Evolutionary conservation across 2,113 vertebrate species (phyloP).

Genomic region (Malurus alboscapulatus): DNA sequence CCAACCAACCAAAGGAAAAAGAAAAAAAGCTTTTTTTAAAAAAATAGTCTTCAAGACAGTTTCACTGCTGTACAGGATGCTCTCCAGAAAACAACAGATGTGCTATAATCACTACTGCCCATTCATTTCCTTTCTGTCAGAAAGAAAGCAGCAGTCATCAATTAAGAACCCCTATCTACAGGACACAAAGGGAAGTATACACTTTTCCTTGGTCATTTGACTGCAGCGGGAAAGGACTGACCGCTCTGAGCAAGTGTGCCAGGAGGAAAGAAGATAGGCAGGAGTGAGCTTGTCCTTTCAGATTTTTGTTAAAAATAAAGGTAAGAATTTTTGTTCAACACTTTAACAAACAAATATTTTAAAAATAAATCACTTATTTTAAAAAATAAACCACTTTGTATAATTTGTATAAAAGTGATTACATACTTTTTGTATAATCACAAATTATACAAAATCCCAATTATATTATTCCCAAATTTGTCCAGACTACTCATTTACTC

Average conservation of each 20-base stretch:
- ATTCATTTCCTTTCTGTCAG: conserved; percentile 70
- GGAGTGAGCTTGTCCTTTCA: background rate
- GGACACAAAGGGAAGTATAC: conserved; percentile 64
- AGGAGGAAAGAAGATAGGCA: background rate
- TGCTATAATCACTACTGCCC: conserved; percentile 57
- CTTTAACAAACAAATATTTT: background rate
- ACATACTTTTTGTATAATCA: too few species aligned
- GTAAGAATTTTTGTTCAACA: background rate
- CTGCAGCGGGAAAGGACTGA: background rate
- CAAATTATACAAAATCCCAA: background rate
- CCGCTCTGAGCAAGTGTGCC: background rate
- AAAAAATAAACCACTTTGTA: too few species aligned
- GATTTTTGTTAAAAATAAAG: background rate
- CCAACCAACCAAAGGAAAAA: background rate
- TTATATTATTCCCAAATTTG: background rate
- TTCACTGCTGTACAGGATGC: conserved; percentile 69
- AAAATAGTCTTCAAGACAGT: conserved; percentile 28
- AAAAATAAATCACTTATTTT: background rate
- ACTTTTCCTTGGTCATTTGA: conserved; percentile 44
- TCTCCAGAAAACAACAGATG: conserved; percentile 67
- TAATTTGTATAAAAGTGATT: too few species aligned
- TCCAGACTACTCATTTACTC: background rate
- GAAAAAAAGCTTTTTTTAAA: background rate
- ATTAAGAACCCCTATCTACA: conserved; percentile 59
- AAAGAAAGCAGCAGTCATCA: conserved; percentile 49